A percentile compares a stretch with the other conserved stretches of the same genome.
phyloP scores from a whole-genome alignment of 2,888 invertebrate genomes.

The Oligia strigilis region DNA sequence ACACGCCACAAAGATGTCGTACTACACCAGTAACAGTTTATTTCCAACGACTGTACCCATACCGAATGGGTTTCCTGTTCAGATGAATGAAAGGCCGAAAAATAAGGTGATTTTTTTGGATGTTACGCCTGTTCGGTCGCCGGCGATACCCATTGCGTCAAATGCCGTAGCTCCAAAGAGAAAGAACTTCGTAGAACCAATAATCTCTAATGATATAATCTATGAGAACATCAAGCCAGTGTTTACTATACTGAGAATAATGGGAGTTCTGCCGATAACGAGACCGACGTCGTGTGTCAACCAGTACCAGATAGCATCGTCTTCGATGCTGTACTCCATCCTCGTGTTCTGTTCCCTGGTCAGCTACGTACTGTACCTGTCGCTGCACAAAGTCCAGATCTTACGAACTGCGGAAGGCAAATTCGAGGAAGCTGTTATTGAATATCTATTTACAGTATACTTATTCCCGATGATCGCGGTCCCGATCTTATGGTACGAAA shows the following conservation, averaged over 20 bases:
- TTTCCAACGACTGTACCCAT: constrained; percentile 75
- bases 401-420: constrained; percentile 91
- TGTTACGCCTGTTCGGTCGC: constrained; percentile 81
- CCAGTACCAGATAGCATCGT: constrained; percentile 86
- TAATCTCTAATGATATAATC: constrained; percentile 82
- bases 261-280: constrained; percentile 92
- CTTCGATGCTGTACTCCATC: constrained; percentile 91
- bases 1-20: constrained; percentile 76
- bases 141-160: constrained; percentile 74
- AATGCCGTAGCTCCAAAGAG: constrained; percentile 81
- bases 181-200: constrained; percentile 79
- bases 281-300: constrained; percentile 87
- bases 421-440: constrained; percentile 94
- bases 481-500: constrained; percentile 93
- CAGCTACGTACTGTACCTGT: constrained; percentile 91
- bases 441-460: constrained; percentile 94
- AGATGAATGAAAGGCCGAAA: constrained; percentile 77
- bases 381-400: constrained; percentile 91
- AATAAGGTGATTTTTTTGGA: constrained; percentile 84
- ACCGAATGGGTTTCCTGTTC: constrained; percentile 81
- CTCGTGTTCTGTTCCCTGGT: constrained; percentile 87
- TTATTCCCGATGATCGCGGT: constrained; percentile 92
- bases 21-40: constrained; percentile 77
- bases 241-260: constrained; percentile 83
- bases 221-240: constrained; percentile 88